These are phyloP conservation scores for Holothuria scabra DNA, from an alignment of 53 echinoderm and acorn worm genomes.

Conservation along the genomic window DNA sequence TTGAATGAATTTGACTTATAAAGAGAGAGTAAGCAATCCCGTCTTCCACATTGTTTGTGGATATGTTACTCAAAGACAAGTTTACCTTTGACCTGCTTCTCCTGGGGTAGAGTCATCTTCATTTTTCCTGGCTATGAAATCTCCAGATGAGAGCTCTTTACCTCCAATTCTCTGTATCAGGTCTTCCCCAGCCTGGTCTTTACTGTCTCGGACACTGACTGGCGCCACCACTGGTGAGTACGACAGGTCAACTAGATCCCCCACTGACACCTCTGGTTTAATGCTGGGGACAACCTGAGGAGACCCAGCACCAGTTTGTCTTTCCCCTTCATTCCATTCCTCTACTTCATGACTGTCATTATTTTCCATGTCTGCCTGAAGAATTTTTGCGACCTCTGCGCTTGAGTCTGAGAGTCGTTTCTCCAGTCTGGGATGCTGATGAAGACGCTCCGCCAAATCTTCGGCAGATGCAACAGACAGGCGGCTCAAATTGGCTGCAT, in stretches of 20 bases:
- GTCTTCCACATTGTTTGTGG: background rate
- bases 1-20: no score
- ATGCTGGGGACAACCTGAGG: background rate
- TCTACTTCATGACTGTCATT: conserved; percentile 44
- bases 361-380: conserved; percentile 27
- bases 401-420: conserved; percentile 95
- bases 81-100: no score
- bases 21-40: no score
- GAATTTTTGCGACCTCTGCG: conserved; percentile 92
- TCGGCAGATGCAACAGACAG: conserved; percentile 56
- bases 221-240: conserved; percentile 6
- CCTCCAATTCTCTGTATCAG: no score
- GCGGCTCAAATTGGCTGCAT: conserved; percentile 53
- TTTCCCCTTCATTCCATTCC: conserved; percentile 47
- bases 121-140: no score
- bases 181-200: background rate
- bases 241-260: conserved; percentile 37
- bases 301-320: background rate
- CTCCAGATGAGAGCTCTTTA: no score
- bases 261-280: conserved; percentile 29
- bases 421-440: conserved; percentile 76
- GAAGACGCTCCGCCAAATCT: conserved; percentile 69
- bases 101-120: no score
- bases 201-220: background rate
- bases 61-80: no score